Evolutionary conservation across 2,113 vertebrate genomes (phyloP).

Genomic region (Okapia johnstoni): DNA sequence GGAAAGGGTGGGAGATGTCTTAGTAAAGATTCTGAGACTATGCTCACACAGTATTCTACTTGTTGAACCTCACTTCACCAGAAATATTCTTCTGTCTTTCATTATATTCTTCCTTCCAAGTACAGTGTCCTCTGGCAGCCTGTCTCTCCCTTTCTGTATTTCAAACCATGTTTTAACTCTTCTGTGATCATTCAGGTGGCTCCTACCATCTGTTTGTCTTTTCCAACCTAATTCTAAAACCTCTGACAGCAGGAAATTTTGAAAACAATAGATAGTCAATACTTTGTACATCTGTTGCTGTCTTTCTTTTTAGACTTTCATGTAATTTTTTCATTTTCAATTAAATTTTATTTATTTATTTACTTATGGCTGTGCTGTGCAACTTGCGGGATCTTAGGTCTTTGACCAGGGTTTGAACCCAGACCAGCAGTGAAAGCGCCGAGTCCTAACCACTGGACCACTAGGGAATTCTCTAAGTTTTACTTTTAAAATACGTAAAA

Average conservation of each 20-base stretch:
- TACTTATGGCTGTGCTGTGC: neutral
- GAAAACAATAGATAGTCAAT: neutral
- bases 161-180: neutral
- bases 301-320: neutral
- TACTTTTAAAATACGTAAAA: slow-evolving; percentile 4
- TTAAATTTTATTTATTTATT: neutral
- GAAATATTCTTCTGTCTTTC: neutral
- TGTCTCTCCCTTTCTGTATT: neutral
- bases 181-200: neutral
- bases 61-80: neutral
- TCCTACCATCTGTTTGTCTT: neutral
- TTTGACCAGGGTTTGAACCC: neutral
- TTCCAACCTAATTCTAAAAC: neutral
- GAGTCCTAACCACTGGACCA: neutral
- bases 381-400: neutral
- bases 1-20: neutral
- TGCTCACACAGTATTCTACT: neutral
- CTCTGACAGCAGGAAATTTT: neutral
- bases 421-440: neutral
- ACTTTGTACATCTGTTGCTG: neutral
- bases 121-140: neutral
- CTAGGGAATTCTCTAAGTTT: neutral
- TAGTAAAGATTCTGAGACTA: neutral
- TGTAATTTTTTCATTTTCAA: neutral
- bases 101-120: neutral